Percentiles rank a stretch among this genome's conserved stretches.
These are phyloP conservation scores for Synanceia verrucosa DNA, from an alignment of 2,797 vertebrate genomes.

Conservation along the genomic window DNA sequence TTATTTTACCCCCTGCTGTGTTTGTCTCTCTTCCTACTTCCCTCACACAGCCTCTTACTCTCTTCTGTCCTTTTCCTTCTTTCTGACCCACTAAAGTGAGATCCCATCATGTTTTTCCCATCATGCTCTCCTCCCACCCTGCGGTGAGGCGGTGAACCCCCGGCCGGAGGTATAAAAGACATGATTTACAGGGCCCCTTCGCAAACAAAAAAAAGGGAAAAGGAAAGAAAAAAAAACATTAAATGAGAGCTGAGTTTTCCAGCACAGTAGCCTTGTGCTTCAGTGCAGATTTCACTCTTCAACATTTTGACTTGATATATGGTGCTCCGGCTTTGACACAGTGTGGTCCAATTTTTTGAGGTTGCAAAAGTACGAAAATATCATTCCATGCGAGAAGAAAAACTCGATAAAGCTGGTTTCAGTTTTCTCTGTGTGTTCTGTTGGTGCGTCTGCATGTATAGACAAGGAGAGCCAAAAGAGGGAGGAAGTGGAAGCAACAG, in stretches of 20 bases:
- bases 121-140: constrained; percentile 76
- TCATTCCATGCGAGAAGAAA: constrained; percentile 46
- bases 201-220: constrained; percentile 39
- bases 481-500: constrained; percentile 39
- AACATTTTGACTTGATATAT: constrained; percentile 47
- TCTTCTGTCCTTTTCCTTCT: constrained; percentile 37
- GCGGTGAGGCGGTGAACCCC: constrained; percentile 72
- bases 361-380: constrained; percentile 51
- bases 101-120: constrained; percentile 78
- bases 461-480: constrained; percentile 27
- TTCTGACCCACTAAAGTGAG: constrained; percentile 62
- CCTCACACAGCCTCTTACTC: constrained; percentile 35
- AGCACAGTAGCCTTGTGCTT: constrained; percentile 57
- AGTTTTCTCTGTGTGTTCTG: constrained; percentile 49
- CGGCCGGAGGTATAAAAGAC: constrained; percentile 80
- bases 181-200: constrained; percentile 75
- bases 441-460: constrained; percentile 44
- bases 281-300: constrained; percentile 33
- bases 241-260: constrained; percentile 69
- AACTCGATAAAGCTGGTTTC: constrained; percentile 45
- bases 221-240: constrained; percentile 38
- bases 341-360: constrained; percentile 56
- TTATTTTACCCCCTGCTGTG: constrained; percentile 44
- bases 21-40: constrained; percentile 16
- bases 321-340: neutral